Base-by-base conservation (phyloP, 2,888 invertebrate genomes). In the Bhutanitis thaidina region DNA sequence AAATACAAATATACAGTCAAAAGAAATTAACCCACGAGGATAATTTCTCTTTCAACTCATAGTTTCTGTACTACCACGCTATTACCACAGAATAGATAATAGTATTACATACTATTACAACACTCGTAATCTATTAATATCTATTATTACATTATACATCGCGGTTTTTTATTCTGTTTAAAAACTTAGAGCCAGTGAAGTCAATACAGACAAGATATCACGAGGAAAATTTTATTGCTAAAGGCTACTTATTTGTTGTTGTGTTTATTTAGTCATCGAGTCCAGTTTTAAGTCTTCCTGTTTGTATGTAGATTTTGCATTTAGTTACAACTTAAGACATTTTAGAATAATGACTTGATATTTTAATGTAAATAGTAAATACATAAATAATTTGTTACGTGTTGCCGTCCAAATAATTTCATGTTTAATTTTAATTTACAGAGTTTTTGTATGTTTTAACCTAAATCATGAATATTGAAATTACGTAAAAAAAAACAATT, bases 261-360 rank as follows among this genome's bases (percentile, higher is more conserved):
- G 39, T 27, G 38, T 35, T 10, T 39, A 53, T 58, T 60, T 65
- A 81, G 79, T 82, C 80, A 82, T 67, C 66, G 58, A 70, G 69
- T 72, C 69, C 70, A 69, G 60, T 67, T 74, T 10, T 40, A 69
- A 74, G 84, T 86, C 86, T 85, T 86, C 84, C 86, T 80, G 76
- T 80, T 79, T 62, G 77, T 50, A 47, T 52, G 52, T 83, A 81
- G 72, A 71, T 78, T 75, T 77, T 85, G 87, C 87, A 88, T 88
- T 87, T 88, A 88, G 83, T 77, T 84, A 80, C 53, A 58, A 64
- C 58, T 64, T 83, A 85, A 77, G 77, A 63, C 57, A 69, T 68
- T 74, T 73, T 77, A 75, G 73, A 53, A 56, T 73, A 66, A 61
- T 61, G 53, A 51, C 64, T 68, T 67, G 62, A 50, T 65, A 66